These are phyloP conservation scores for Greenwoodochromis staneri DNA, from an alignment of 2,113 vertebrate genomes.

Conservation along the genomic window DNA sequence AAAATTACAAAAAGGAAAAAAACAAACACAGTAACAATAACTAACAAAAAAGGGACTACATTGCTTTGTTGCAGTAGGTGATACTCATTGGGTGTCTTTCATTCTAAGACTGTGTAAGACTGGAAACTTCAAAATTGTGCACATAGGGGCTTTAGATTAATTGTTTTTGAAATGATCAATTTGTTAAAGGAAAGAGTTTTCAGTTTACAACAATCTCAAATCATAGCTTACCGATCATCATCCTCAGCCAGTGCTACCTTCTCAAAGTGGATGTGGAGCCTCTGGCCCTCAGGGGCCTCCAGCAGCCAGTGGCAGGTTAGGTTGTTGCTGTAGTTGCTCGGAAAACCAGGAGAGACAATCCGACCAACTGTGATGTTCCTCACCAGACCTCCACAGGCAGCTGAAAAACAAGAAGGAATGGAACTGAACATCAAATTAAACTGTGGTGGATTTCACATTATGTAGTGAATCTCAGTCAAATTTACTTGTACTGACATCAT, in stretches of 20 bases:
- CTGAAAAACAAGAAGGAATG: slow-evolving; percentile 50
- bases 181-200: not conserved
- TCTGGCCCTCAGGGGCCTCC: slow-evolving; percentile 77
- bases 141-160: not conserved
- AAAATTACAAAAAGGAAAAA: not conserved
- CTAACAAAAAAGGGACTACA: not conserved
- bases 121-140: not conserved
- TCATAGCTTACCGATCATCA: slow-evolving; percentile 80
- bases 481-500: not conserved
- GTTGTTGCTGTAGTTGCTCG: slow-evolving; percentile 93
- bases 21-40: not conserved
- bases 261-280: slow-evolving; percentile 89
- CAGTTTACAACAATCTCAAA: not conserved
- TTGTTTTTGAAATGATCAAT: not conserved
- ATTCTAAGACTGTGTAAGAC: not conserved
- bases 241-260: slow-evolving; percentile 92
- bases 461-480: not conserved
- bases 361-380: slow-evolving; percentile 82
- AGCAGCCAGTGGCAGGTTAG: slow-evolving; percentile 92
- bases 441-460: not conserved
- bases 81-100: not conserved
- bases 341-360: slow-evolving; percentile 85
- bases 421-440: not conserved
- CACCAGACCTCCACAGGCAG: slow-evolving; percentile 80
- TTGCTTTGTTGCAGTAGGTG: not conserved